These are phyloP conservation scores for Heteromormyrus szaboi DNA, from an alignment of 2,797 vertebrate species.

Conservation along the genomic window DNA sequence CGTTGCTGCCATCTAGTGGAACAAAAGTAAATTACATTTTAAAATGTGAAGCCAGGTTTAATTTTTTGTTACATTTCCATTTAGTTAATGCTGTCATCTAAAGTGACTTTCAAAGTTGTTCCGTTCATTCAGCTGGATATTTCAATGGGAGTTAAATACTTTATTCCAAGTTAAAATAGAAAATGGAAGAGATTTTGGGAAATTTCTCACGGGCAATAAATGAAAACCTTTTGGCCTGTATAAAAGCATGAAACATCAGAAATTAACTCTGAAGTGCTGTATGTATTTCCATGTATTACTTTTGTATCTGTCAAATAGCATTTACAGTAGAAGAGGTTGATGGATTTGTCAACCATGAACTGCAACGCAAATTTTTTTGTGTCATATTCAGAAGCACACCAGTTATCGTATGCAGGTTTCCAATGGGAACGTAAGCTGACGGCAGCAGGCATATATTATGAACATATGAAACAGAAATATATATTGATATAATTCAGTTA, in stretches of 20 bases:
- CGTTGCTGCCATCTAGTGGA: slow-evolving; percentile 23
- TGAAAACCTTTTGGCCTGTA: neutral
- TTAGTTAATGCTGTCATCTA: neutral
- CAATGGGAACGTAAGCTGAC: neutral
- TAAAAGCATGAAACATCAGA: neutral
- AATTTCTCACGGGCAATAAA: neutral
- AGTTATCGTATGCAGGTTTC: neutral
- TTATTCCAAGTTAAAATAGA: neutral
- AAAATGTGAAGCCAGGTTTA: neutral
- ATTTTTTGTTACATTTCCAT: neutral
- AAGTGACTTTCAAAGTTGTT: neutral
- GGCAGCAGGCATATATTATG: neutral
- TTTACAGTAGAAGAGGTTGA: neutral
- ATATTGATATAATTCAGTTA: neutral
- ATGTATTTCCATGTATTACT: neutral
- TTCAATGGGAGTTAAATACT: neutral
- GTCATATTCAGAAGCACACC: neutral
- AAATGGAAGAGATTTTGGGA: neutral
- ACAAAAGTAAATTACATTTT: neutral
- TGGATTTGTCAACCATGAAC: neutral
- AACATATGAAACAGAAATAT: neutral
- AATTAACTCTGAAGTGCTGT: neutral
- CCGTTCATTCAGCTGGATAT: neutral
- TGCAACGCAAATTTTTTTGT: neutral
- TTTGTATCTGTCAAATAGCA: neutral